phyloP scores from a whole-genome alignment of 2,888 invertebrate species.

The Cyclophora punctaria region DNA sequence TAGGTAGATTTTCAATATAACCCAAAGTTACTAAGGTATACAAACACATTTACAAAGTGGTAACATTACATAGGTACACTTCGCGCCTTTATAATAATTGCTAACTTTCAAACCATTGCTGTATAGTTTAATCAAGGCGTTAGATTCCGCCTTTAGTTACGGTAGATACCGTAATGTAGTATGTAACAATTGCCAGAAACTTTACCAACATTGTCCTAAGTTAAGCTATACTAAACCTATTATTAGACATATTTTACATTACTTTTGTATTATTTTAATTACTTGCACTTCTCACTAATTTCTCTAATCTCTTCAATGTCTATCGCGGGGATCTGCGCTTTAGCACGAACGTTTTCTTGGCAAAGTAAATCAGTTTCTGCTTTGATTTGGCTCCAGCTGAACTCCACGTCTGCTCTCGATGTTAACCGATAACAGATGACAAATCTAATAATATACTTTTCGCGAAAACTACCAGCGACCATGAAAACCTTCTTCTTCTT shows the following conservation, averaged over 20 bases:
- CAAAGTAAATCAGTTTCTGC: slow-evolving; percentile 65
- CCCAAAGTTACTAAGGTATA: no score
- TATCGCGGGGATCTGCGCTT: slow-evolving; percentile 45
- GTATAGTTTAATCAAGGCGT: no score
- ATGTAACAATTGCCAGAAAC: no score
- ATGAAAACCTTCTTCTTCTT: slow-evolving; percentile 86
- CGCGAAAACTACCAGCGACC: slow-evolving; percentile 83
- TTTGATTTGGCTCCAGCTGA: slow-evolving; percentile 81
- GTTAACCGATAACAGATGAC: slow-evolving; percentile 86
- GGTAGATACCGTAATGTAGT: no score
- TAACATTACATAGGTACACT: no score
- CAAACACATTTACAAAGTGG: no score
- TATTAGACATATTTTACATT: not conserved
- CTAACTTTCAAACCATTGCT: no score
- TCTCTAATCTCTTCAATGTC: slow-evolving; percentile 39
- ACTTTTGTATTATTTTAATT: not conserved
- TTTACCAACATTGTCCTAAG: no score
- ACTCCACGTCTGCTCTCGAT: slow-evolving; percentile 81
- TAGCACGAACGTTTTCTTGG: slow-evolving; percentile 36
- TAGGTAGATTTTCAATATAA: no score
- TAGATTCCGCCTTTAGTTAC: no score
- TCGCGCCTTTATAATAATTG: no score
- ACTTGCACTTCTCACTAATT: slow-evolving; percentile 51
- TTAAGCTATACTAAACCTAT: not conserved
- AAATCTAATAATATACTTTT: slow-evolving; percentile 84